These are phyloP conservation scores for Drosophila asahinai DNA, from an alignment of 1,140 invertebrate species.

Conservation along the genomic window DNA sequence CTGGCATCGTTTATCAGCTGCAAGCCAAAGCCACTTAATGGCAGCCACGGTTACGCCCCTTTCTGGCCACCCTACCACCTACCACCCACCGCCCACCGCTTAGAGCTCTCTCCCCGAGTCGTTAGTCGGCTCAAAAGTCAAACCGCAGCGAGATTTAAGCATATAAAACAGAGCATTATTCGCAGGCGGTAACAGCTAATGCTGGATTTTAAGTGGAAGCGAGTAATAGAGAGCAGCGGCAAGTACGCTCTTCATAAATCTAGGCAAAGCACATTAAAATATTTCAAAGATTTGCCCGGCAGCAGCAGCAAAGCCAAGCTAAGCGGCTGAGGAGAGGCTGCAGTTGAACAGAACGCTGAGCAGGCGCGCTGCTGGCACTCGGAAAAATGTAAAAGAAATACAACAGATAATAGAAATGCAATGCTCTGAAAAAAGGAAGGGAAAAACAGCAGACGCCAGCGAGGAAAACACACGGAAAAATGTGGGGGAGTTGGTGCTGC, in stretches of 20 bases:
- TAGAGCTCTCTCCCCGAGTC: neutral
- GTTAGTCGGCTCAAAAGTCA: conserved; percentile 45
- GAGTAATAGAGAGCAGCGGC: neutral
- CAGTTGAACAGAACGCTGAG: conserved; percentile 54
- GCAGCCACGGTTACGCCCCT: conserved; percentile 20
- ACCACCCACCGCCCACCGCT: neutral
- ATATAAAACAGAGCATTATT: conserved; percentile 63
- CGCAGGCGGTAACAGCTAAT: conserved; percentile 51
- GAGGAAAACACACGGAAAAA: conserved; percentile 30
- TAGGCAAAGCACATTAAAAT: conserved; percentile 59
- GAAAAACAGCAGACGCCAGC: conserved; percentile 41
- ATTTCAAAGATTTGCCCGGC: conserved; percentile 56
- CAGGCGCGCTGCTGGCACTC: conserved; percentile 24
- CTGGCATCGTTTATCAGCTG: conserved; percentile 61
- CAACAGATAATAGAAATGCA: conserved; percentile 52
- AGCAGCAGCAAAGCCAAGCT: conserved; percentile 21
- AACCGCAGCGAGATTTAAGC: conserved; percentile 48
- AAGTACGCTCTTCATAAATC: conserved; percentile 51
- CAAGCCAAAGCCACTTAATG: conserved; percentile 62
- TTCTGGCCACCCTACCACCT: neutral
- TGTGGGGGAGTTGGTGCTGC: conserved; percentile 9
- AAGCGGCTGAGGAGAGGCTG: conserved; percentile 47
- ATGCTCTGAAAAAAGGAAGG: conserved; percentile 31
- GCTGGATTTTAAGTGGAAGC: conserved; percentile 42
- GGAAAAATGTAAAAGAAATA: conserved; percentile 46